Base-by-base conservation (phyloP, 2,888 invertebrate species). In the Dasysyrphus tricinctus region DNA sequence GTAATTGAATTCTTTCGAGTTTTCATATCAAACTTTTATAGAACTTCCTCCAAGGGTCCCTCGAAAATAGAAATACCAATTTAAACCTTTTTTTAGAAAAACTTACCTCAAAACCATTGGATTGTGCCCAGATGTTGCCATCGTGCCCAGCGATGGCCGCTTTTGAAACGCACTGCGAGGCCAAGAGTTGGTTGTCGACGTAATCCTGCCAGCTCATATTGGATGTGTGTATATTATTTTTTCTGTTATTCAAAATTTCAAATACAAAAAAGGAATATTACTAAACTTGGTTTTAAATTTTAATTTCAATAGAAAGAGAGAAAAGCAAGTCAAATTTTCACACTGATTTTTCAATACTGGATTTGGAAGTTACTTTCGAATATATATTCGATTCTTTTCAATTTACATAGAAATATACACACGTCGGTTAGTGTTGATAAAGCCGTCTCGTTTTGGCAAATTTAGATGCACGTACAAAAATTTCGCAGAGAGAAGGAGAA, bases 141-240 rank as follows among this genome's bases (percentile, higher is more conserved):
- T 98, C 97, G 94, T 97, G 97, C 93, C 98, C 98, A 93, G 97
- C 97, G 94, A 98, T 98, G 93, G 97, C 97, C 92, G 97, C 98
- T 95, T 97, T 97, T 94, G 96, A 96, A 92, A 98, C 97, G 96
- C 97, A 97, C 94, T 96, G 96, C 93, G 97, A 97, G 93, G 97
- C 97, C 94, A 98, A 95, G 94, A 98, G 96, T 95, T 98, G 98
- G 95, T 97, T 97, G 95, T 97, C 97, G 94, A 98, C 97, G 95
- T 98, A 98, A 96, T 97, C 97, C 96, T 98, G 97, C 98, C 98
- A 98, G 96, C 97, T 97, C 97, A 97, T 97, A 87, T 88, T 91
- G 88, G 88, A 88, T 84, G 87, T 94, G 94, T 95, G 88, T 90
- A 89, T 84, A 88, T 88, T 88, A 81, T 74, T 80, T 85, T 61